A percentile compares a stretch with the other conserved stretches of the same genome.
Evolutionary conservation across 2,113 vertebrate genomes (phyloP).

Genomic region (Glaucidium brasilianum): DNA sequence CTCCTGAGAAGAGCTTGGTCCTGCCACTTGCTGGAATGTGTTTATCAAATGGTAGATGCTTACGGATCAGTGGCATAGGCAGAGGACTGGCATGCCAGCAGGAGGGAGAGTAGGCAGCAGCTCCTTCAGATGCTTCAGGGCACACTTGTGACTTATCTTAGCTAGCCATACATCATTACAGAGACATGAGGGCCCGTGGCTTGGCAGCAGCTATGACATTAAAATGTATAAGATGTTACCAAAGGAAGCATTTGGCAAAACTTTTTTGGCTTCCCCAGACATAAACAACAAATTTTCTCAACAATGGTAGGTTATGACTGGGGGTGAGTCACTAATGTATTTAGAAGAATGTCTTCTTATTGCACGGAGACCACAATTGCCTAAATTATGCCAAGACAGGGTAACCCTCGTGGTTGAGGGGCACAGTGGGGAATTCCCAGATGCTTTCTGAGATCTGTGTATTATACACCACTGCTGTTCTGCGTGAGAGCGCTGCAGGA

Average conservation of each 20-base stretch:
- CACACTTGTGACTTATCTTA: neutral
- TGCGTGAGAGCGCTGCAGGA: neutral
- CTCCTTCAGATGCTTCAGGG: neutral
- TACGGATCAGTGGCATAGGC: neutral
- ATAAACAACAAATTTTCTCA: constrained; percentile 2
- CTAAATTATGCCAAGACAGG: neutral
- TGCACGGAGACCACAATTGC: neutral
- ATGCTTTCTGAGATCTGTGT: neutral
- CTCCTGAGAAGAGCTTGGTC: neutral
- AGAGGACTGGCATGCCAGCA: neutral
- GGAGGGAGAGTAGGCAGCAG: neutral
- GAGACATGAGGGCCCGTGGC: neutral
- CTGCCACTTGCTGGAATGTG: neutral
- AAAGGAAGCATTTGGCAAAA: constrained; percentile 17
- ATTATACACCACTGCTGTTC: neutral
- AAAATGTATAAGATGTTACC: constrained; percentile 4
- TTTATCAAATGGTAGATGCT: neutral
- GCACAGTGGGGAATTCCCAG: neutral
- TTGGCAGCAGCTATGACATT: neutral
- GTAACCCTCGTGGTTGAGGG: constrained; percentile 17
- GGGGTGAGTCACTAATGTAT: constrained; percentile 10
- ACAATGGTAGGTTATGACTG: neutral
- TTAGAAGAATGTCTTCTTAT: neutral
- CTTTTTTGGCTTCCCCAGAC: neutral
- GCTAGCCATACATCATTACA: neutral